These are phyloP conservation scores for Diachasma alloeum DNA, from an alignment of 1,140 invertebrate species.

Conservation along the genomic window DNA sequence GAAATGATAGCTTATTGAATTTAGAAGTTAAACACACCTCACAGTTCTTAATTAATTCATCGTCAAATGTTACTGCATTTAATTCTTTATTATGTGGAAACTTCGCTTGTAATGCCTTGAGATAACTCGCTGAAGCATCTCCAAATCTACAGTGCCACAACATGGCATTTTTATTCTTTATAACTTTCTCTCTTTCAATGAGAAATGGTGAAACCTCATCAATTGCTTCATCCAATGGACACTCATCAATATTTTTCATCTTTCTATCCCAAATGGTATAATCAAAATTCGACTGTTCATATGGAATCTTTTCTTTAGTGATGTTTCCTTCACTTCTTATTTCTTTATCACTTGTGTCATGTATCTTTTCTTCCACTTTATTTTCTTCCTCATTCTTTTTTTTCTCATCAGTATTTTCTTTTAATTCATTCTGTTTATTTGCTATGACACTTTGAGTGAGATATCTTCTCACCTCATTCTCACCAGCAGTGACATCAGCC, in stretches of 20 bases:
- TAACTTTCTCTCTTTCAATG: background rate
- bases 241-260: background rate
- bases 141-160: too few species aligned
- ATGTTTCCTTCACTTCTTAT: too few species aligned
- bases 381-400: background rate
- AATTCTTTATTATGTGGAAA: slow-evolving; percentile 31
- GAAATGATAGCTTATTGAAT: too few species aligned
- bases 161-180: slow-evolving; percentile 26
- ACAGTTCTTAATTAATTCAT: background rate
- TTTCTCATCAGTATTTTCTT: too few species aligned
- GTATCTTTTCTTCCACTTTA: background rate
- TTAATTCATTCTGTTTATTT: too few species aligned
- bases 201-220: background rate
- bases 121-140: too few species aligned
- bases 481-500: background rate
- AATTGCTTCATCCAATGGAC: background rate
- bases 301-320: background rate
- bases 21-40: background rate
- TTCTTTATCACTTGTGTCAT: background rate
- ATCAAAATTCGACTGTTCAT: background rate
- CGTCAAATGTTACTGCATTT: background rate
- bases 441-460: too few species aligned
- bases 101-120: too few species aligned
- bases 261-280: background rate
- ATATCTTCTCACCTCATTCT: too few species aligned